A percentile compares a stretch with the other conserved stretches of the same genome.
These are phyloP conservation scores for Nothocercus nigrocapillus DNA, from an alignment of 2,113 vertebrate genomes.

Conservation along the genomic window DNA sequence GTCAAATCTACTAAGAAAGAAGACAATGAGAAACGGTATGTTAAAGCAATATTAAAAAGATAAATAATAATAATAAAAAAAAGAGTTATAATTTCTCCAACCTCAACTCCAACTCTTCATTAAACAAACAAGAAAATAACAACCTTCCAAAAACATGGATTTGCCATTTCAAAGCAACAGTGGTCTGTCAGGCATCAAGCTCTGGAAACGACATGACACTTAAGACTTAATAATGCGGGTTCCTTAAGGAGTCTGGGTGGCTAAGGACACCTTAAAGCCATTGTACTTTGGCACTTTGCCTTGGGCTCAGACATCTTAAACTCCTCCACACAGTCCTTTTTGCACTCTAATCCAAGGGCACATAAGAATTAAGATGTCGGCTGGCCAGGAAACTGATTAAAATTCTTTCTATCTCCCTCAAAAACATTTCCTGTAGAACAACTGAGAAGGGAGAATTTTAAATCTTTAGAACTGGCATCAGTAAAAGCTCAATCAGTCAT, in stretches of 20 bases:
- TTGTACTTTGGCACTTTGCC: neutral
- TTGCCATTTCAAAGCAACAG: neutral
- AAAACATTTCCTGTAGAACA: neutral
- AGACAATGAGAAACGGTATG: neutral
- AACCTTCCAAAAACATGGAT: fast-evolving
- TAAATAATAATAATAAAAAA: neutral
- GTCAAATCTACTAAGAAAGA: neutral
- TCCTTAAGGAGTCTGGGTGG: neutral
- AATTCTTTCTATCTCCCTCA: neutral
- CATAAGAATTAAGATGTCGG: neutral
- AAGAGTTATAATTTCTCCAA: neutral
- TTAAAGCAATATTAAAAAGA: neutral
- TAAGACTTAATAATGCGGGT: neutral
- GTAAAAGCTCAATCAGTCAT: neutral
- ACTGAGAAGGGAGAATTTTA: neutral
- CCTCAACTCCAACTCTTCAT: neutral
- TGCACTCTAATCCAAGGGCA: neutral
- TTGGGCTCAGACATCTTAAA: neutral
- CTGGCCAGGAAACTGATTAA: neutral
- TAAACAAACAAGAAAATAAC: neutral
- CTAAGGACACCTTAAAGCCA: neutral
- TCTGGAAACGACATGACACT: neutral
- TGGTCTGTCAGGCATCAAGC: neutral
- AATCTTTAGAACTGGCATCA: neutral
- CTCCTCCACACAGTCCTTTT: neutral